Conservation (phyloP, 2,888 invertebrate genomes). For the Lycaena phlaeas region DNA sequence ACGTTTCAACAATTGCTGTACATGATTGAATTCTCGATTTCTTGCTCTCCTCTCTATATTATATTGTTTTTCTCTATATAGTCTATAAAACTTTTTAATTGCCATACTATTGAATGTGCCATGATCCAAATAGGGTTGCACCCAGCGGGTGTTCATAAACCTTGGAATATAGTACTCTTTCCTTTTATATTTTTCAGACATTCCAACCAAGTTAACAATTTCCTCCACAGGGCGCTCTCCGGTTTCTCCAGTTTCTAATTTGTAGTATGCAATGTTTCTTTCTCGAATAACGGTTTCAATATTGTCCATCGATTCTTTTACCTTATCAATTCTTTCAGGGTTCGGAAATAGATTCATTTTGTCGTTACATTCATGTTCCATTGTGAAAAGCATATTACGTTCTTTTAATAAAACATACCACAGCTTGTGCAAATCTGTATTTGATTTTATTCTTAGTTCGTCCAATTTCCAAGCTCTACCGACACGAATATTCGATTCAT, state of each 20-base stretch:
- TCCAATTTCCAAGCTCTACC: conserved; percentile 92
- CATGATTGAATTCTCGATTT: conserved; percentile 78
- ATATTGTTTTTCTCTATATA: conserved; percentile 78
- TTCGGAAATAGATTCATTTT: conserved; percentile 83
- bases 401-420: conserved; percentile 96
- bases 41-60: conserved; percentile 69
- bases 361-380: conserved; percentile 88
- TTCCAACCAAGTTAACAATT: conserved; percentile 74
- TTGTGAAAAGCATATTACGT: conserved; percentile 95
- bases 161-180: conserved; percentile 78
- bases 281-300: conserved; percentile 92
- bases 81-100: conserved; percentile 67
- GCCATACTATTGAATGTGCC: conserved; percentile 69
- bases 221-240: conserved; percentile 82
- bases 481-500: conserved; percentile 79
- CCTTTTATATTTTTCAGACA: conserved; percentile 69
- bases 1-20: conserved; percentile 78
- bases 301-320: conserved; percentile 95
- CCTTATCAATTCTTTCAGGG: conserved; percentile 95
- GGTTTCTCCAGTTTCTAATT: conserved; percentile 89
- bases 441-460: conserved; percentile 95
- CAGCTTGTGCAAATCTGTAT: conserved; percentile 94
- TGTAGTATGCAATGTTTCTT: conserved; percentile 90
- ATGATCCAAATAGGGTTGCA: conserved; percentile 68
- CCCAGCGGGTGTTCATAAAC: conserved; percentile 78